Conservation (phyloP, 2,888 invertebrate species). For the Cybosia mesomella region DNA sequence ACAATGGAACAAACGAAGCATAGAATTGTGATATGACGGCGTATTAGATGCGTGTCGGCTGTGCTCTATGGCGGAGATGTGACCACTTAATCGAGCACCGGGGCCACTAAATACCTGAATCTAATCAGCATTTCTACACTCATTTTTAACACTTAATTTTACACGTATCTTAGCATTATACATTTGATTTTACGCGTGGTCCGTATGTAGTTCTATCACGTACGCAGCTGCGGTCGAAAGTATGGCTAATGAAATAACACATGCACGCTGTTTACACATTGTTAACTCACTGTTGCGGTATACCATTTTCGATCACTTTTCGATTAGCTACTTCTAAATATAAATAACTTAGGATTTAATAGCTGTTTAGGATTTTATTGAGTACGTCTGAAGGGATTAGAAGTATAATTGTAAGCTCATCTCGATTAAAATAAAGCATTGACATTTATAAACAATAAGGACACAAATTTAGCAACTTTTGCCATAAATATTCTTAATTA, state of each 20-base stretch:
- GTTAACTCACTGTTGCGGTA: constrained; percentile 40
- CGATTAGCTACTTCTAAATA: neutral
- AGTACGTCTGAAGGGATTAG: neutral
- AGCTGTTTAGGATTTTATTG: neutral
- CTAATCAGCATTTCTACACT: constrained; percentile 87
- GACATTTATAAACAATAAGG: neutral
- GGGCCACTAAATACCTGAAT: constrained; percentile 83
- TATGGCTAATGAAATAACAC: constrained; percentile 49
- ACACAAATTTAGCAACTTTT: neutral
- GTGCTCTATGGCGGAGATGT: constrained; percentile 74
- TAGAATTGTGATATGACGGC: constrained; percentile 83
- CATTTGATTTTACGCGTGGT: constrained; percentile 77
- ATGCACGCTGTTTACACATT: constrained; percentile 41
- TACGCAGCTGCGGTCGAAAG: constrained; percentile 38
- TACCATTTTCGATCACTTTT: constrained; percentile 16
- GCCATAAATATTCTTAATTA: neutral
- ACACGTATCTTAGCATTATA: constrained; percentile 84
- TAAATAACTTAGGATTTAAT: neutral
- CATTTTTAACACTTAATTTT: constrained; percentile 87
- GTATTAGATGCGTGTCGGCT: constrained; percentile 75
- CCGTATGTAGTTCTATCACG: constrained; percentile 57
- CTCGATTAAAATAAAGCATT: neutral
- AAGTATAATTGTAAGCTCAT: neutral
- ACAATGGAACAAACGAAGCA: constrained; percentile 83
- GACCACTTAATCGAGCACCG: constrained; percentile 78